Percentiles rank a stretch among this genome's conserved stretches.
Evolutionary conservation across 2,113 vertebrate species (phyloP).

Genomic region (Rousettus leschenaultii): DNA sequence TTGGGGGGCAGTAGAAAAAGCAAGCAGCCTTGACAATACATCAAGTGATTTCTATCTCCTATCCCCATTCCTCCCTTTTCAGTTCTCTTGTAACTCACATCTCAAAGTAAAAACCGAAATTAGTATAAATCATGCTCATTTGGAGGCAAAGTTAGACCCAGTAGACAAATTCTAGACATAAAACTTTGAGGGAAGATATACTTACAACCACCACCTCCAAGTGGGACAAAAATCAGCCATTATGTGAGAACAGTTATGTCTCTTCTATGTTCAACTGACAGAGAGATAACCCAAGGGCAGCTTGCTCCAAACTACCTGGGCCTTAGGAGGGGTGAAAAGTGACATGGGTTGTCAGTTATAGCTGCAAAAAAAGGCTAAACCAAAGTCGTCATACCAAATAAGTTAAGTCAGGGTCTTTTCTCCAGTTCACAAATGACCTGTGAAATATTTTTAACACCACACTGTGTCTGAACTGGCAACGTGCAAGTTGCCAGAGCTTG

Average conservation of each 20-base stretch:
- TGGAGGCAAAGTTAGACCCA: background rate
- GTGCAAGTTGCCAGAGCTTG: constrained; percentile 21
- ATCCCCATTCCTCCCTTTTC: background rate
- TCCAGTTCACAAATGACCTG: constrained; percentile 60
- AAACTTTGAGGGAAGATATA: constrained; percentile 24
- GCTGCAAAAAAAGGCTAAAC: background rate
- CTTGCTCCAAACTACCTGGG: constrained; percentile 26
- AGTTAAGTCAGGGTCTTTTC: constrained; percentile 63
- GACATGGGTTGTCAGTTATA: background rate
- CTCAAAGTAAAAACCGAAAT: constrained; percentile 44
- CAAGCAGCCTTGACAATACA: background rate
- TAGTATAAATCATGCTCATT: background rate
- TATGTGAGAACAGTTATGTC: background rate
- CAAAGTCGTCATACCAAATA: constrained; percentile 46
- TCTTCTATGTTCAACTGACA: background rate
- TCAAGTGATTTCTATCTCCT: background rate
- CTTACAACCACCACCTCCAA: constrained; percentile 1
- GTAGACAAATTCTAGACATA: constrained; percentile 27
- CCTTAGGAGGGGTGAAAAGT: background rate
- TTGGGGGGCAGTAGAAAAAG: background rate
- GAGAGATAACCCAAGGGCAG: background rate
- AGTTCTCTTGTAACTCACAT: background rate
- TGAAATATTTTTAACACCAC: constrained; percentile 64
- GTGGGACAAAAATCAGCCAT: background rate
- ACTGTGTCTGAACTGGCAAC: constrained; percentile 44